phyloP scores from a whole-genome alignment of 2,797 vertebrate species.

The Protonibea diacanthus region DNA sequence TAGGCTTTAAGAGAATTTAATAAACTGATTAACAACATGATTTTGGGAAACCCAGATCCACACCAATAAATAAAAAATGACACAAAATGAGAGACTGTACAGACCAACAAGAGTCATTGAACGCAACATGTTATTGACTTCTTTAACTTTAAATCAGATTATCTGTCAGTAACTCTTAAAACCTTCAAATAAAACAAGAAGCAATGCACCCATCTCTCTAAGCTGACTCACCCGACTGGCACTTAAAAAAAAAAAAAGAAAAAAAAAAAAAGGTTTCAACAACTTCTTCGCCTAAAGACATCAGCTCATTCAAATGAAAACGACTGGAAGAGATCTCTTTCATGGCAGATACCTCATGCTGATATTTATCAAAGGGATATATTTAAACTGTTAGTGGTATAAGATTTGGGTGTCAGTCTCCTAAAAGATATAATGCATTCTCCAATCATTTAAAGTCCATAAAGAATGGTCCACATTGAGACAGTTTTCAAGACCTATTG shows the following conservation, averaged over 20 bases:
- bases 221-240: slow-evolving; percentile 61
- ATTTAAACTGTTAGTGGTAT: slow-evolving; percentile 30
- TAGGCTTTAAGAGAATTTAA: slow-evolving; percentile 37
- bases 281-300: slow-evolving; percentile 51
- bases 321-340: slow-evolving; percentile 40
- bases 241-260: slow-evolving; percentile 35
- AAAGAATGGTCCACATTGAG: slow-evolving; percentile 22
- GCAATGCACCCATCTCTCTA: slow-evolving; percentile 27
- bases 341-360: slow-evolving; percentile 43
- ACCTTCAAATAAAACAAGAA: slow-evolving; percentile 63
- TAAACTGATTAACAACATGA: slow-evolving; percentile 45
- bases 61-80: slow-evolving; percentile 80
- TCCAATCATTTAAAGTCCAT: slow-evolving; percentile 23
- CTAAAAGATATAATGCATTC: slow-evolving; percentile 25
- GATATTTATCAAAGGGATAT: slow-evolving; percentile 34
- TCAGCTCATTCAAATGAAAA: slow-evolving; percentile 53
- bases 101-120: slow-evolving; percentile 51
- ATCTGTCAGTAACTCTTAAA: slow-evolving; percentile 46
- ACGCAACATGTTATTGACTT: slow-evolving; percentile 51
- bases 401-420: slow-evolving; percentile 15
- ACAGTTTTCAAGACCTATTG: slow-evolving; percentile 43
- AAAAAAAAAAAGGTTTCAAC: slow-evolving; percentile 37
- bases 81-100: slow-evolving; percentile 71
- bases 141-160: slow-evolving; percentile 47
- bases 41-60: slow-evolving; percentile 69